Conservation (phyloP, 2,113 vertebrate genomes). For the Alces alces region DNA sequence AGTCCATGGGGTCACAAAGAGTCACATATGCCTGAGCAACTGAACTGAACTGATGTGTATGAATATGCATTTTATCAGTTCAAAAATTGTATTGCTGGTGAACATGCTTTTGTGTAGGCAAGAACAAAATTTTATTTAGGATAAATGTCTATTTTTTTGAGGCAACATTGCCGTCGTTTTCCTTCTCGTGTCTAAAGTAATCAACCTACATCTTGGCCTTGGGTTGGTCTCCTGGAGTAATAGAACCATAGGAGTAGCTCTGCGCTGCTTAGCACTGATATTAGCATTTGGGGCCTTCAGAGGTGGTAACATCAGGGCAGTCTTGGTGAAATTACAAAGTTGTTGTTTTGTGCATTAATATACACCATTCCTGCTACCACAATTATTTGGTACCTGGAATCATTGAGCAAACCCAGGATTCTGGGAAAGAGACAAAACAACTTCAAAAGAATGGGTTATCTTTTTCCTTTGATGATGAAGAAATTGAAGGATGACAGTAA, state of each 20-base stretch:
- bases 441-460: background rate
- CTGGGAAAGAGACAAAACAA: background rate
- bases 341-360: background rate
- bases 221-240: background rate
- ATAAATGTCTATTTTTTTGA: background rate
- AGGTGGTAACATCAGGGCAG: background rate
- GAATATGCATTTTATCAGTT: background rate
- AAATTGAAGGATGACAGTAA: background rate
- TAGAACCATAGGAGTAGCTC: background rate
- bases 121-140: background rate
- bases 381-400: background rate
- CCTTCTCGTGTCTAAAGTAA: background rate
- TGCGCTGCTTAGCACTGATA: background rate
- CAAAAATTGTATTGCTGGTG: background rate
- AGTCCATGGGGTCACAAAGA: background rate
- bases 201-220: background rate
- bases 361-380: background rate
- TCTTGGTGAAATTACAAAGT: background rate
- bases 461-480: background rate
- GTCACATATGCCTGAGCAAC: rapidly evolving
- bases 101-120: background rate
- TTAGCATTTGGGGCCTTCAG: no score
- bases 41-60: background rate
- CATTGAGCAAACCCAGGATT: background rate
- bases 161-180: background rate